Evolutionary conservation across 2,113 vertebrate genomes (phyloP).

Genomic region (Epinephelus cyanopodus): DNA sequence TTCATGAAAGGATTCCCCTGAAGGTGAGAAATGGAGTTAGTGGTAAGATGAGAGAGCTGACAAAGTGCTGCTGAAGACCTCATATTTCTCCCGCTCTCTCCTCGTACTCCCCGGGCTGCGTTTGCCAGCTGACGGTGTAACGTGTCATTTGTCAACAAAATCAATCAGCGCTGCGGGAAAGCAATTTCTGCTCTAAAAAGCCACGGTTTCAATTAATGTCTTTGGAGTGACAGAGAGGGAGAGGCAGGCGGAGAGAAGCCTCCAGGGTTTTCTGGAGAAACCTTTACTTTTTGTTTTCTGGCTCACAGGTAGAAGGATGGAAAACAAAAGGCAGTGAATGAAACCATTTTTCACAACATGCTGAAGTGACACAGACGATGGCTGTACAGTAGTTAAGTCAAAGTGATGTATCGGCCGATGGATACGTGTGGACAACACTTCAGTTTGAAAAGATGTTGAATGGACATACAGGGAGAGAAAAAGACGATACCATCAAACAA

Average conservation of each 20-base stretch:
- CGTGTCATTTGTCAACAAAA: conserved; percentile 65
- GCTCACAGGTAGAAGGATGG: conserved; percentile 25
- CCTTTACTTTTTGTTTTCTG: background rate
- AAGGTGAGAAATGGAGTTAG: conserved; percentile 48
- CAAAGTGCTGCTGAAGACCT: conserved; percentile 48
- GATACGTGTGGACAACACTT: background rate
- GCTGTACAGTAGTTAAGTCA: background rate
- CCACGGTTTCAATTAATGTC: conserved; percentile 46
- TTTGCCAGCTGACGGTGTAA: conserved; percentile 26
- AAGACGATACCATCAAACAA: background rate
- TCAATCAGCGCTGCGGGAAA: conserved; percentile 59
- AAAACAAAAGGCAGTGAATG: conserved; percentile 9
- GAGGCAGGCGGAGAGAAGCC: background rate
- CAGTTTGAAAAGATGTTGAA: background rate
- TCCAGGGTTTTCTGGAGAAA: background rate
- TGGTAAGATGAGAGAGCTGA: conserved; percentile 48
- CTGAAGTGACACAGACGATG: background rate
- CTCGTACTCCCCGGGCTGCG: conserved; percentile 14
- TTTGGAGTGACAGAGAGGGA: conserved; percentile 5
- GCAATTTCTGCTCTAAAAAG: conserved; percentile 57
- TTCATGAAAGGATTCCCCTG: conserved; percentile 48
- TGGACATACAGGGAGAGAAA: background rate
- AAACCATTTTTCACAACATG: background rate
- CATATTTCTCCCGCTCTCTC: conserved; percentile 40
- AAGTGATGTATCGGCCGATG: background rate